Base-by-base conservation (phyloP, 1,140 invertebrate genomes). In the Danaus melanippus region DNA sequence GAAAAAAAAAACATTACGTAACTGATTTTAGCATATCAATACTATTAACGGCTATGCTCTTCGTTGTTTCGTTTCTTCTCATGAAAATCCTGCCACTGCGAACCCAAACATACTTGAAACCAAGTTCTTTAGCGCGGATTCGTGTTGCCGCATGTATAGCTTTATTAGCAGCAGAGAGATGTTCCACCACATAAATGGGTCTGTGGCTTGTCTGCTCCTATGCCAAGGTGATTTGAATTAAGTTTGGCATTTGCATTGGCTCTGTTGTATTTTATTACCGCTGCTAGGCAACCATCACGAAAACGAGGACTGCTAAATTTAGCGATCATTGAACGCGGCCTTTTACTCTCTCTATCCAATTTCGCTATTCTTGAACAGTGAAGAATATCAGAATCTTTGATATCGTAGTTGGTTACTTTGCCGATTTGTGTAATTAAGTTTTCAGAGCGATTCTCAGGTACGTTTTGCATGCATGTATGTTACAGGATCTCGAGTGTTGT, bases 401-500 rank as follows among this genome's bases (percentile, higher is more conserved):
- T 48, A 32, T 21, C 46, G n/a, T 48, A 48, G 46, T 48, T 32
- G 12, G 17, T 48, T 21, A 48, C 46, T 21, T 8, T 48, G 15
- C 46, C 46, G 2, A 48, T 32, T 21, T 48, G 46, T 48, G 12
- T 48, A 21, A 48, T 21, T 32, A 48, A 48, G 46, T 48, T 48
- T 48, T 48, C 46, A 21, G 46, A 48, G 46, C 46, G 46, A 48
- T 48, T 48, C 46, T 21, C 17, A 21, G 17, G 17, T 5, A 21
- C 17, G 17, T 21, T 21, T 21, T 21, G 17, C 17, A 21, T n/a
- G n/a, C n/a, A n/a, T n/a, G 12, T 48, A 48, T 48, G 12, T 48
- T 48, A 48, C 12, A 32, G 47, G 47, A 49, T 49, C 47, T 49
- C 17, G 47, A 49, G 17, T 49, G 47, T 49, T 49, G 47, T 49